Evolutionary conservation across 2,113 vertebrate species (phyloP).

Genomic region (human (Homo sapiens)): DNA sequence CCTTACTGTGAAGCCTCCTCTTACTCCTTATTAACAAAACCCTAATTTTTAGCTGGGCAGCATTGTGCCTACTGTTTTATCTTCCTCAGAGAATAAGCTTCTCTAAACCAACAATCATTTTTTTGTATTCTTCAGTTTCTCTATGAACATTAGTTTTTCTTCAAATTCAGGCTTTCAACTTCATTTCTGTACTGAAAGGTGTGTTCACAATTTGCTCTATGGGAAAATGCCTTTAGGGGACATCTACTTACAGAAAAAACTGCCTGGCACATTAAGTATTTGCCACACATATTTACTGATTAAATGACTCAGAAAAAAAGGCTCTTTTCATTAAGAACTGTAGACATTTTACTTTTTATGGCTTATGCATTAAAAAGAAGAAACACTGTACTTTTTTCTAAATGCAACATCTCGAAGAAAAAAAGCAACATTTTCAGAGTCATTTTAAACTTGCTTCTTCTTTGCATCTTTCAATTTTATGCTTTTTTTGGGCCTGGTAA

Average conservation of each 20-base stretch:
- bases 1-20: not conserved
- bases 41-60: not conserved
- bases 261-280: not conserved
- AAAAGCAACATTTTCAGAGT: not conserved
- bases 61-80: not conserved
- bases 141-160: not conserved
- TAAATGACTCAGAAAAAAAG: not conserved
- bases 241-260: not conserved
- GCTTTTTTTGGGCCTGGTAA: not conserved
- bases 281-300: constrained; percentile 46
- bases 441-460: not conserved
- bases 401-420: not conserved
- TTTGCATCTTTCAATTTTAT: not conserved
- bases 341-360: constrained; percentile 33
- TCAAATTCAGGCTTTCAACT: constrained; percentile 19
- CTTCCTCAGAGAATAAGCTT: not conserved
- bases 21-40: constrained; percentile 31
- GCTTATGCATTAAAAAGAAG: constrained; percentile 2
- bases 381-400: not conserved
- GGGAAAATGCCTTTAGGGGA: constrained; percentile 18
- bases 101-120: not conserved
- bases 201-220: constrained; percentile 29
- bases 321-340: not conserved
- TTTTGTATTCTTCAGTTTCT: not conserved
- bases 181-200: constrained; percentile 38